Evolutionary conservation across 1,140 invertebrate genomes (phyloP).

Genomic region (Dysdera silvatica): DNA sequence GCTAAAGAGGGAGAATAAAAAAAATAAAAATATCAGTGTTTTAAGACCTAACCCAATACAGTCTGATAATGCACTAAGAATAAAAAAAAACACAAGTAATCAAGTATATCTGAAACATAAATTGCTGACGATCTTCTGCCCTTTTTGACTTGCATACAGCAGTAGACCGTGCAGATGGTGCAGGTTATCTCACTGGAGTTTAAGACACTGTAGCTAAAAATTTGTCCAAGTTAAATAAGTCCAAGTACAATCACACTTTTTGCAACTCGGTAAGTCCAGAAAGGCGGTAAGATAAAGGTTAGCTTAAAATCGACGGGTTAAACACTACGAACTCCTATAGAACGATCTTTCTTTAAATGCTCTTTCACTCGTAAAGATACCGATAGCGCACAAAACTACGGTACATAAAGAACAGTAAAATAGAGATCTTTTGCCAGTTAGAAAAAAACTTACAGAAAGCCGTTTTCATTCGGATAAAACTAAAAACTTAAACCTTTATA

Average conservation of each 20-base stretch:
- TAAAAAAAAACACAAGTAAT: slow-evolving; percentile 15
- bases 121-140: slow-evolving; percentile 23
- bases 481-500: slow-evolving; percentile 22
- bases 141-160: slow-evolving; percentile 20
- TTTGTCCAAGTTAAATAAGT: slow-evolving; percentile 26
- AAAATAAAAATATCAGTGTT: too few species aligned
- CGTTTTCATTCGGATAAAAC: slow-evolving; percentile 28
- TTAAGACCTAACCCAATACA: too few species aligned
- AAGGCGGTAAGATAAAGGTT: slow-evolving; percentile 29
- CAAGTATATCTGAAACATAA: slow-evolving; percentile 24
- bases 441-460: slow-evolving; percentile 29
- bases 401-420: slow-evolving; percentile 26
- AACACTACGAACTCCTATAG: slow-evolving; percentile 22
- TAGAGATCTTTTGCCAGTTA: slow-evolving; percentile 27
- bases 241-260: slow-evolving; percentile 24
- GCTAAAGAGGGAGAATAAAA: too few species aligned
- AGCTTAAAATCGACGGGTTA: slow-evolving; percentile 28
- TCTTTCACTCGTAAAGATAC: slow-evolving; percentile 26
- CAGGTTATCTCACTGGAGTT: too few species aligned
- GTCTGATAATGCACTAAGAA: too few species aligned
- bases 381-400: slow-evolving; percentile 25
- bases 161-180: slow-evolving; percentile 25
- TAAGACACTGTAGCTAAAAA: slow-evolving; percentile 22
- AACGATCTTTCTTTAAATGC: slow-evolving; percentile 14
- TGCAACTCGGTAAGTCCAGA: slow-evolving; percentile 25